Conservation (phyloP, 2,113 vertebrate species). For the Nyctibius bracteatus region DNA sequence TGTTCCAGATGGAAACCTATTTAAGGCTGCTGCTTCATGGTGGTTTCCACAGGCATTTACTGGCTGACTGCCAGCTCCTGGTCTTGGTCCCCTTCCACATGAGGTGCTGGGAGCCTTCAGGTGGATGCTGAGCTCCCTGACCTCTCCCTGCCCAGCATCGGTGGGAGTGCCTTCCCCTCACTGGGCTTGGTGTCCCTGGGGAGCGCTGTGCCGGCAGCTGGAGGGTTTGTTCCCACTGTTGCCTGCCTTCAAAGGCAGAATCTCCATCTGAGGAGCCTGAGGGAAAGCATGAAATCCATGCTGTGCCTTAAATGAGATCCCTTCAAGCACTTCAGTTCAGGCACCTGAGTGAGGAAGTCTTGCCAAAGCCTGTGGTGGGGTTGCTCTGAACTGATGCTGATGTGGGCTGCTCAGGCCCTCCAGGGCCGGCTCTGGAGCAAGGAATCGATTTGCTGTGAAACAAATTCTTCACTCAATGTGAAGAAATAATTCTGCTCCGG, state of each 20-base stretch:
- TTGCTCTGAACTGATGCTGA: rapidly evolving
- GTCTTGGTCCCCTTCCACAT: background rate
- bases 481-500: background rate
- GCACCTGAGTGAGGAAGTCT: background rate
- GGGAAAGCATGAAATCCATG: background rate
- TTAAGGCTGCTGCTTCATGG: background rate
- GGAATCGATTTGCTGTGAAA: background rate
- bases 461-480: background rate
- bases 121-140: background rate
- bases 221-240: background rate
- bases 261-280: background rate
- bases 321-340: background rate
- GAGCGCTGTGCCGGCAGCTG: background rate
- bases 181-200: background rate
- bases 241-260: background rate
- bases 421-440: background rate
- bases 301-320: background rate
- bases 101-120: background rate
- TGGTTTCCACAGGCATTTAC: background rate
- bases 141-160: background rate
- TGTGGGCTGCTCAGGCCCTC: background rate
- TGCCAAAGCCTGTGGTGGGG: background rate
- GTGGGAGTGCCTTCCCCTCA: background rate
- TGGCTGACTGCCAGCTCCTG: background rate
- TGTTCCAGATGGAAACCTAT: background rate